Percentiles rank a stretch among this genome's conserved stretches.
Evolutionary conservation across 2,888 invertebrate species (phyloP).

Genomic region (Melitaea athalia): DNA sequence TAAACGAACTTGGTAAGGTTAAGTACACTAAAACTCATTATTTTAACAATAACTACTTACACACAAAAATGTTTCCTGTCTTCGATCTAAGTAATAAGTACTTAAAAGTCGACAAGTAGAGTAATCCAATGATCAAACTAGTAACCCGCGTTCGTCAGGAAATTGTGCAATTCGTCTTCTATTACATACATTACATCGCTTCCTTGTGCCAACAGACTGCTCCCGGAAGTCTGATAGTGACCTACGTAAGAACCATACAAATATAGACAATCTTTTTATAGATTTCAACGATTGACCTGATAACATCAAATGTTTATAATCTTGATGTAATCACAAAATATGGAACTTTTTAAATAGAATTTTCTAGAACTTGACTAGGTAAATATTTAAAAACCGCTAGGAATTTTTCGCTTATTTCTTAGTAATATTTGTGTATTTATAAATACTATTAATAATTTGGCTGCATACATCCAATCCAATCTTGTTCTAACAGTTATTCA

Average conservation of each 20-base stretch:
- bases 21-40: background rate
- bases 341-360: no score
- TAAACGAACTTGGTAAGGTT: background rate
- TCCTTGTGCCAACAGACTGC: constrained; percentile 48
- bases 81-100: no score
- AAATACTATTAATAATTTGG: no score
- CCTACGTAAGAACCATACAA: constrained; percentile 31
- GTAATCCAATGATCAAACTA: constrained; percentile 22
- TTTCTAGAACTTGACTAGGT: no score
- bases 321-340: background rate
- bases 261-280: constrained; percentile 26
- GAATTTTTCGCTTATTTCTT: no score
- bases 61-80: no score
- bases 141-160: constrained; percentile 48
- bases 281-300: background rate
- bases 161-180: constrained; percentile 66
- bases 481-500: no score
- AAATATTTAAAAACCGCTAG: no score
- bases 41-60: no score
- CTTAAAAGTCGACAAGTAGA: constrained; percentile 16
- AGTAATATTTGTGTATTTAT: no score
- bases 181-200: constrained; percentile 56
- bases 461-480: no score
- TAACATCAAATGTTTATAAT: background rate
- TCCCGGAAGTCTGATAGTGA: constrained; percentile 59